Evolutionary conservation across 92 coral and sea anemone genomes (phyloP), one percentile per base, ranked within the genome.

Genomic region (Scolanthus callimorphus): DNA sequence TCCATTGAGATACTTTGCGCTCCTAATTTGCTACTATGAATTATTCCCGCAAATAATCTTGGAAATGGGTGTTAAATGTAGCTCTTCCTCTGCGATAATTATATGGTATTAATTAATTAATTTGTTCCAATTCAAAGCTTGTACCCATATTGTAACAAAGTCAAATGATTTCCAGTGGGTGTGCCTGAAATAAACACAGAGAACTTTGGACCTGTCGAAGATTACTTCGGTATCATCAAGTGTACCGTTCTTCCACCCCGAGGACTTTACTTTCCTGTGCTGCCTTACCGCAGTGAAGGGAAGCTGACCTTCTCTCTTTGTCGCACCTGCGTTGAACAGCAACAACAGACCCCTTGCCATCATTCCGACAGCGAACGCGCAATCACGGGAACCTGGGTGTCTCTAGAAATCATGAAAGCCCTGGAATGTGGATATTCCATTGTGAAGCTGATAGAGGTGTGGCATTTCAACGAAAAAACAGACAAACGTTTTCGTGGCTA

Each of bases 271-370:
- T 64, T 64, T 30, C 76, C 77, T 0, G 51, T 76, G 0, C 67
- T 83, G 0, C 90, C 85, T 0, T 56, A 57, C 13, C 43, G 74
- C 0, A 45, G 43, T 20, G 49, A 62, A 4, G 59, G 46, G 23
- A 82, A 82, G 31, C 39, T 70, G 4, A 78, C 74, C 60, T 72
- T 78, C 8, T 59, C 78, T 0, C 37, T 60, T 8, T 78, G 81
- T 57, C 71, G 70, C 13, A 66, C 80, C 0, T 83, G 90, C 27
- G 84, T 80, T 6, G 74, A 71, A 20, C 17, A 57, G 8, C 15
- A 23, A 2, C 69, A 67, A 19, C 69, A 73, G 41, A 48, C 53
- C 17, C 65, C 57, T 0, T 78, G 80, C 46, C 15, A 49, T 20
- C 85, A 73, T 51, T 8, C 23, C 11, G 75, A 73, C 1, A 55